phyloP scores from a whole-genome alignment of 2,113 vertebrate species.

The human (Homo sapiens) region DNA sequence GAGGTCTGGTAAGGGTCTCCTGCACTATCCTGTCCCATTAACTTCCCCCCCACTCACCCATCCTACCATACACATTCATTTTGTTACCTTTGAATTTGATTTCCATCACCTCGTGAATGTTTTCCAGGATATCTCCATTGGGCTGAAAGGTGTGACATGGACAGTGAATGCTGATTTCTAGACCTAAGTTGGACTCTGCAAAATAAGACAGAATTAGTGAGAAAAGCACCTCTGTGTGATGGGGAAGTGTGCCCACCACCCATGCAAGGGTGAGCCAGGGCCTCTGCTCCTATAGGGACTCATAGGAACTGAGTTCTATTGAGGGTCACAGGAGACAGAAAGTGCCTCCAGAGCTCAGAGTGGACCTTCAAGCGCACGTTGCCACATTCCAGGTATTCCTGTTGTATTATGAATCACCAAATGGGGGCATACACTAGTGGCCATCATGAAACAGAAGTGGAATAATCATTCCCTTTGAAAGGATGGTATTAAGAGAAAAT shows the following conservation, averaged over 20 bases:
- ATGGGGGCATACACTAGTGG: background rate
- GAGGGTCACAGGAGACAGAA: background rate
- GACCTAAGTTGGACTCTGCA: conserved; percentile 94
- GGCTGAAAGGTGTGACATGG: conserved; percentile 97
- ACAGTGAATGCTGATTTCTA: conserved; percentile 98
- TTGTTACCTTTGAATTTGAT: conserved; percentile 96
- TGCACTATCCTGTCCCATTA: background rate
- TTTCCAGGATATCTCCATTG: conserved; percentile 95
- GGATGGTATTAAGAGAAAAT: background rate
- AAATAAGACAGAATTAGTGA: conserved; percentile 55
- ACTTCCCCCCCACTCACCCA: background rate
- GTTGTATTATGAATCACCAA: background rate
- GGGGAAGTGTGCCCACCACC: background rate
- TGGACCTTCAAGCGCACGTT: fast-evolving
- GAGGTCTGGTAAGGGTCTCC: background rate
- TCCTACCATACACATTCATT: background rate
- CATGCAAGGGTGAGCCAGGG: background rate
- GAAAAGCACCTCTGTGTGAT: background rate
- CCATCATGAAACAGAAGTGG: background rate
- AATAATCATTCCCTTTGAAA: background rate
- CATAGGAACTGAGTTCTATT: fast-evolving
- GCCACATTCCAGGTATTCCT: background rate
- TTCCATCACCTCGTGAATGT: conserved; percentile 93
- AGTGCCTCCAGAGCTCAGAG: background rate
- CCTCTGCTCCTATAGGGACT: background rate